A percentile compares a stretch with the other conserved stretches of the same genome.
These are phyloP conservation scores for Drosophila birchii DNA, from an alignment of 2,888 invertebrate species.

Conservation along the genomic window DNA sequence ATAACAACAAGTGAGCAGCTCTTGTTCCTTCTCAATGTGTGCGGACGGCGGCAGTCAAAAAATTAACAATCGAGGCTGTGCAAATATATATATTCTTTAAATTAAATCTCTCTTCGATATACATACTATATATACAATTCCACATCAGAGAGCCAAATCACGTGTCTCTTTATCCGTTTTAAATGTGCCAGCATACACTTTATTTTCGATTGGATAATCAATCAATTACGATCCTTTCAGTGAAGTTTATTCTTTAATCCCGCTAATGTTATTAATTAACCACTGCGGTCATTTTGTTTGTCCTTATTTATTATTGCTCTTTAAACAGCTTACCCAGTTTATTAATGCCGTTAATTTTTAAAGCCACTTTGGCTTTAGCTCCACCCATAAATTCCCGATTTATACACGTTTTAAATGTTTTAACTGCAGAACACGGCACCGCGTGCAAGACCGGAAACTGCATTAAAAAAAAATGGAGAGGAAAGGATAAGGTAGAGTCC, in stretches of 20 bases:
- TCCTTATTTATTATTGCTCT: constrained; percentile 16
- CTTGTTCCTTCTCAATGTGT: background rate
- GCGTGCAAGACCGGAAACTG: constrained; percentile 28
- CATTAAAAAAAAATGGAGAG: constrained; percentile 38
- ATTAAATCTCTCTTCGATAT: background rate
- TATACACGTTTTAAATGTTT: constrained; percentile 60
- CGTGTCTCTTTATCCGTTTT: constrained; percentile 1
- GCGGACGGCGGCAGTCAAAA: background rate
- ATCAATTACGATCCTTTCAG: constrained; percentile 19
- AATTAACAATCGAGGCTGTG: background rate
- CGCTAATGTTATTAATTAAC: constrained; percentile 47
- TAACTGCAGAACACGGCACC: constrained; percentile 42
- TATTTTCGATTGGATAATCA: constrained; percentile 7
- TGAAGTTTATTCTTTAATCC: constrained; percentile 7
- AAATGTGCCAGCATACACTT: background rate
- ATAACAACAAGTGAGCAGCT: background rate
- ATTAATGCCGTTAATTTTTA: constrained; percentile 67
- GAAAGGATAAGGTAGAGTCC: background rate
- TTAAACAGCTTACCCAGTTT: constrained; percentile 39
- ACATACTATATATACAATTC: no score
- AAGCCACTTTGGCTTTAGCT: constrained; percentile 57
- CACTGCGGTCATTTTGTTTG: constrained; percentile 21
- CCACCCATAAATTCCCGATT: constrained; percentile 52
- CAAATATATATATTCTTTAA: background rate
- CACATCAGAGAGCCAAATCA: background rate